Percentiles rank a stretch among this genome's conserved stretches.
Evolutionary conservation across 2,888 invertebrate genomes (phyloP).

Genomic region (Campoplex capitator): DNA sequence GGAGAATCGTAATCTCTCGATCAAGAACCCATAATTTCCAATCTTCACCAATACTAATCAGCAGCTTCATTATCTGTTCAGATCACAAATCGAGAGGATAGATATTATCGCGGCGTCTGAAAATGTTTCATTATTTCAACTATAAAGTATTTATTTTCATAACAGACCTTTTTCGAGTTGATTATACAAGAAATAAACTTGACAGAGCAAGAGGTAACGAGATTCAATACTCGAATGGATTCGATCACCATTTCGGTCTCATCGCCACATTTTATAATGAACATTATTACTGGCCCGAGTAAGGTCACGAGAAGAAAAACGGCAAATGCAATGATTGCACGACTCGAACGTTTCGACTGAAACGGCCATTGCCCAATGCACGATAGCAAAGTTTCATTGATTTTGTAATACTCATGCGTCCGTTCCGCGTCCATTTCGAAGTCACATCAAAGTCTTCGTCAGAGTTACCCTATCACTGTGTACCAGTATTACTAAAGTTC

Average conservation of each 20-base stretch:
- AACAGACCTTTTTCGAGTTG: slow-evolving; percentile 37
- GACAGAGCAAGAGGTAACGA: not conserved
- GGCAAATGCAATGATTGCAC: not conserved
- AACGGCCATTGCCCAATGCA: slow-evolving; percentile 55
- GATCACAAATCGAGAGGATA: not conserved
- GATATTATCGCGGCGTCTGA: not conserved
- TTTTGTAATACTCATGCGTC: slow-evolving; percentile 47
- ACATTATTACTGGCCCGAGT: slow-evolving; percentile 29
- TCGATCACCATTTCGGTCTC: slow-evolving; percentile 23
- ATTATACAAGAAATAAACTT: slow-evolving; percentile 22
- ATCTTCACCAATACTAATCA: slow-evolving; percentile 26
- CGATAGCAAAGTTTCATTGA: slow-evolving; percentile 42
- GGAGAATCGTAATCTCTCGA: slow-evolving; percentile 44
- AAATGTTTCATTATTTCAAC: not conserved
- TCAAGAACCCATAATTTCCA: slow-evolving; percentile 41
- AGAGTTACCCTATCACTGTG: not conserved
- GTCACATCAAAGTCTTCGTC: slow-evolving; percentile 15
- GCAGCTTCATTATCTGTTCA: slow-evolving; percentile 27
- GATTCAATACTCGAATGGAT: not conserved
- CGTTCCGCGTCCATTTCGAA: slow-evolving; percentile 31
- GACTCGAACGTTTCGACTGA: slow-evolving; percentile 21
- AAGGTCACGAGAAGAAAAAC: not conserved
- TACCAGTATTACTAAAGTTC: not conserved
- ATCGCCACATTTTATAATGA: not conserved
- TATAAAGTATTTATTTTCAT: not conserved